A percentile compares a stretch with the other conserved stretches of the same genome.
Conservation (phyloP, 2,113 vertebrate species). For the Daphoenositta chrysoptera region DNA sequence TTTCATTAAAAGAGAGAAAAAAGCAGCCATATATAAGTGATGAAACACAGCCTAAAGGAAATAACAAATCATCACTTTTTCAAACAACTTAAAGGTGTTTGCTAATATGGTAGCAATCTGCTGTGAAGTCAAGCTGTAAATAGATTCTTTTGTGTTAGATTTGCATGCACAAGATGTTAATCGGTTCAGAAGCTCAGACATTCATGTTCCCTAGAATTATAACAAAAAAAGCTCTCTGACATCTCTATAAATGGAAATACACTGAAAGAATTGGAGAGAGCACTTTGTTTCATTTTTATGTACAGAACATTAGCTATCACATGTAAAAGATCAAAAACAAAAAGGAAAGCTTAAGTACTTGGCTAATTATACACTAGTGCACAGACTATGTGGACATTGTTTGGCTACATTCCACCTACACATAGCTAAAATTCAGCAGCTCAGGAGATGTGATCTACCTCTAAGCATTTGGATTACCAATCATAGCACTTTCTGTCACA, state of each 20-base stretch:
- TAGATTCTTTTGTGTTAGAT: conserved; percentile 57
- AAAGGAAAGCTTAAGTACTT: neutral
- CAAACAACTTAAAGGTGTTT: conserved; percentile 62
- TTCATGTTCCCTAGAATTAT: conserved; percentile 22
- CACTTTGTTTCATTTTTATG: neutral
- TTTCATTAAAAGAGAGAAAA: neutral
- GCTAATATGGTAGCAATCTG: conserved; percentile 58
- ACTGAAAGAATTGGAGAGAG: neutral
- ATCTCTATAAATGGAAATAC: conserved; percentile 37
- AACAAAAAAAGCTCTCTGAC: conserved; percentile 31
- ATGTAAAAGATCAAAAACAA: conserved; percentile 7
- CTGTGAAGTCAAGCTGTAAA: conserved; percentile 65
- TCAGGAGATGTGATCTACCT: neutral
- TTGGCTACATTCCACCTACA: conserved; percentile 8
- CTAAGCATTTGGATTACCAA: neutral
- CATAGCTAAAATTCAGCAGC: neutral
- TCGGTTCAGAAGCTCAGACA: conserved; percentile 47
- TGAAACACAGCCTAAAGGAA: neutral
- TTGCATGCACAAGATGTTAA: conserved; percentile 45
- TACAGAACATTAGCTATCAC: neutral
- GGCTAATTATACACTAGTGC: neutral
- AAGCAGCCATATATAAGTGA: neutral
- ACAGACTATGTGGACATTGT: neutral
- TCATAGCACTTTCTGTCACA: neutral
- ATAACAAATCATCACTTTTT: conserved; percentile 49